These are phyloP conservation scores for Loriculus beryllinus DNA, from an alignment of 2,797 vertebrate genomes.

Conservation along the genomic window DNA sequence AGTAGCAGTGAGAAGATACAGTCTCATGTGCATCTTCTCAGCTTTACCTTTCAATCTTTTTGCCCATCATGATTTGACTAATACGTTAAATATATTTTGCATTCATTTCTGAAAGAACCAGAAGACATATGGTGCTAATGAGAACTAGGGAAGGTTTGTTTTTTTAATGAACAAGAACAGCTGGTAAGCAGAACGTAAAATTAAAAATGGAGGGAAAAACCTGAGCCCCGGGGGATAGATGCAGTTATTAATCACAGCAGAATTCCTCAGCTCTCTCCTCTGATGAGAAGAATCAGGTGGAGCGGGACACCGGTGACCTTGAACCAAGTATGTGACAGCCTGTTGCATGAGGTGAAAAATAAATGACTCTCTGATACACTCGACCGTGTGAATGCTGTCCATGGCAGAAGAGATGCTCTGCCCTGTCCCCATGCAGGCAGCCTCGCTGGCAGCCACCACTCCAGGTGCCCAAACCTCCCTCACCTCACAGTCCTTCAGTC, in stretches of 20 bases:
- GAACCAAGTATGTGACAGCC: background rate
- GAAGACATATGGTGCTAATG: conserved; percentile 69
- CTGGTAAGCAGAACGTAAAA: conserved; percentile 58
- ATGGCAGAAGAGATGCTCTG: background rate
- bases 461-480: background rate
- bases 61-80: conserved; percentile 13
- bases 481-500: fast-evolving
- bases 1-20: background rate
- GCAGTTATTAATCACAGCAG: conserved; percentile 33
- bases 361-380: background rate
- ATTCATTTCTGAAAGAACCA: conserved; percentile 64
- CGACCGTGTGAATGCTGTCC: background rate
- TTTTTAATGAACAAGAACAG: conserved; percentile 64
- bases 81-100: conserved; percentile 63
- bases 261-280: conserved; percentile 14
- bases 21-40: background rate
- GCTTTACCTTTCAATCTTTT: background rate
- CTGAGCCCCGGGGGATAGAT: conserved; percentile 9
- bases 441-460: fast-evolving
- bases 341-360: background rate
- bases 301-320: background rate
- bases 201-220: conserved; percentile 54
- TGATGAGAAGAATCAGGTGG: background rate
- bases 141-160: conserved; percentile 39
- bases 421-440: background rate